Percentiles rank a stretch among this genome's conserved stretches.
phyloP scores from a whole-genome alignment of 2,888 invertebrate species.

The Pyrocoelia pectoralis region DNA sequence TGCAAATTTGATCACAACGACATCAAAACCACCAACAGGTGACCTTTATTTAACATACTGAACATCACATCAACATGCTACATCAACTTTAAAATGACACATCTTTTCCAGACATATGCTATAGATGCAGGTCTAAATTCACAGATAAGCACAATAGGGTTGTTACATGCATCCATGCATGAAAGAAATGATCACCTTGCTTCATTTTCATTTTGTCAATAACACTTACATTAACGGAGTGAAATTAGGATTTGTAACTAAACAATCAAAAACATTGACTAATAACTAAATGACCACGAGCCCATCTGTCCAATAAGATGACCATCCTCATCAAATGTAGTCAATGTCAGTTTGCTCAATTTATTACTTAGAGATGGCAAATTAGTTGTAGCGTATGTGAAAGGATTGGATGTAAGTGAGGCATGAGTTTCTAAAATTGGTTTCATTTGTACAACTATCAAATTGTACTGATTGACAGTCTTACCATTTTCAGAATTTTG shows the following conservation, averaged over 20 bases:
- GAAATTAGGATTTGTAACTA: not conserved
- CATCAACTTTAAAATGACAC: too few species aligned
- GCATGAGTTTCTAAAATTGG: slow-evolving; percentile 58
- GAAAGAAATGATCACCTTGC: too few species aligned
- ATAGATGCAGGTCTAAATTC: too few species aligned
- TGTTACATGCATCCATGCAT: too few species aligned
- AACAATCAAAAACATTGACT: not conserved
- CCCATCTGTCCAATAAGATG: slow-evolving; percentile 88
- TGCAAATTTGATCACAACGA: too few species aligned
- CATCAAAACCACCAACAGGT: too few species aligned
- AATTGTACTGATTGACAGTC: slow-evolving; percentile 16
- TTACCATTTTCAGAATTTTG: slow-evolving; percentile 52
- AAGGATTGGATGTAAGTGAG: slow-evolving; percentile 56
- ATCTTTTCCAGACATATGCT: too few species aligned
- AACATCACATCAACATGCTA: too few species aligned
- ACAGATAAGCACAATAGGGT: too few species aligned
- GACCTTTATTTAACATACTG: too few species aligned
- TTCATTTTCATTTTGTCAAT: too few species aligned
- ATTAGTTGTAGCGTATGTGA: slow-evolving; percentile 60
- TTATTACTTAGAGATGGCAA: slow-evolving; percentile 79
- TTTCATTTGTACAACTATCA: not conserved
- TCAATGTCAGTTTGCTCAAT: slow-evolving; percentile 83
- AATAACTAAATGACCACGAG: slow-evolving; percentile 76
- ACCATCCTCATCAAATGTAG: slow-evolving; percentile 90
- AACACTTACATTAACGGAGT: too few species aligned